These are phyloP conservation scores for Coelopa frigida DNA, from an alignment of 1,140 invertebrate genomes.

Conservation along the genomic window DNA sequence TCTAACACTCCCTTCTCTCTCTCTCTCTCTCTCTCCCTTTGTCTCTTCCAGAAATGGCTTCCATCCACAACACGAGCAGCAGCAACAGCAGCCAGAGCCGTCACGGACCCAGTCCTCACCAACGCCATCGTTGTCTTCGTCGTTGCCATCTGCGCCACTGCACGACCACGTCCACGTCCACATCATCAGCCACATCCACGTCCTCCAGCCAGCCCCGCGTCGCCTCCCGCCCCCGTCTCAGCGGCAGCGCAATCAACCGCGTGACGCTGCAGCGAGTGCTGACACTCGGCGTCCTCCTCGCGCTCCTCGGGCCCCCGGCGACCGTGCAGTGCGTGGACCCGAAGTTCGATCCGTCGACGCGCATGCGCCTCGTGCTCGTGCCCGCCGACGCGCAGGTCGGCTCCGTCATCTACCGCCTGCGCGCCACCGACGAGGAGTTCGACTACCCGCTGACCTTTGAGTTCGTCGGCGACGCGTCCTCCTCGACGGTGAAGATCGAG, in stretches of 20 bases:
- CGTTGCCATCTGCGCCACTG: too few relatives aligned
- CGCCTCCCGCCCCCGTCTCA: neutral
- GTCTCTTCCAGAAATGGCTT: too few relatives aligned
- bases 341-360: conserved; percentile 71
- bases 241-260: conserved; percentile 20
- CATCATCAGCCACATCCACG: neutral
- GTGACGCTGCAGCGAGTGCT: conserved; percentile 40
- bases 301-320: conserved; percentile 32
- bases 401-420: conserved; percentile 75
- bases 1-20: too few relatives aligned
- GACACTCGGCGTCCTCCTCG: conserved; percentile 41
- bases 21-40: too few relatives aligned
- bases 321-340: conserved; percentile 54
- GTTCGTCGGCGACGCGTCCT: conserved; percentile 60
- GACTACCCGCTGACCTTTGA: conserved; percentile 79
- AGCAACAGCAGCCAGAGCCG: too few relatives aligned
- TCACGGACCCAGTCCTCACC: too few relatives aligned
- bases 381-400: conserved; percentile 73
- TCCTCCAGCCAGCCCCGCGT: neutral
- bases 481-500: conserved; percentile 64
- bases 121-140: too few relatives aligned
- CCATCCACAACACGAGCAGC: conserved; percentile 5
- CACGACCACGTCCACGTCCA: too few relatives aligned
- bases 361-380: conserved; percentile 70
- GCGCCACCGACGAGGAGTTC: conserved; percentile 78